Conservation (phyloP, 1,140 invertebrate genomes). For the Zaprionus vittiger region DNA sequence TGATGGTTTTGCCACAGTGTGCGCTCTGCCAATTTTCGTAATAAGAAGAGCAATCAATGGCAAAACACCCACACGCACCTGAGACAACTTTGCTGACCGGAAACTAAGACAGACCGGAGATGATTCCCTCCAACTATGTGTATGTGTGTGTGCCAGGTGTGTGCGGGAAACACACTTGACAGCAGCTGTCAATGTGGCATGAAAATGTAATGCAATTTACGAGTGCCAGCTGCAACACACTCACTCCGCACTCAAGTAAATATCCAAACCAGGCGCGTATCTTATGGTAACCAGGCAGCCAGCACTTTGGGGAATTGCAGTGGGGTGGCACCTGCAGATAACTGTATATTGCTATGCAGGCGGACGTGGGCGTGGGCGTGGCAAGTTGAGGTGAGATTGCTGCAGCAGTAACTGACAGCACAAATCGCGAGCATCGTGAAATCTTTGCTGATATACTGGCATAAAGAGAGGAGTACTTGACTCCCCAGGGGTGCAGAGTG, state of each 20-base stretch:
- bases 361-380: not conserved
- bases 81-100: conserved; percentile 17
- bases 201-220: conserved; percentile 44
- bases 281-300: not conserved
- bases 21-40: conserved; percentile 24
- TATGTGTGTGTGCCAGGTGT: not conserved
- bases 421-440: conserved; percentile 29
- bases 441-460: conserved; percentile 1
- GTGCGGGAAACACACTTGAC: conserved; percentile 21
- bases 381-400: not conserved
- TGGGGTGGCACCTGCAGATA: conserved; percentile 15
- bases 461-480: no score
- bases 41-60: conserved; percentile 41
- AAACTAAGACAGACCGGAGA: not conserved
- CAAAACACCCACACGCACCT: conserved; percentile 1
- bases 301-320: conserved; percentile 43
- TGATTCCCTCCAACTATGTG: not conserved
- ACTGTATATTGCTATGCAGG: not conserved
- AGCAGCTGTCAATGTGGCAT: conserved; percentile 59
- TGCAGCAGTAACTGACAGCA: conserved; percentile 22
- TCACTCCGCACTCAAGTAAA: conserved; percentile 26
- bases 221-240: conserved; percentile 17
- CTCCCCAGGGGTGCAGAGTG: no score
- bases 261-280: not conserved
- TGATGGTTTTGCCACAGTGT: conserved; percentile 11